Percentiles rank a stretch among this genome's conserved stretches.
phyloP scores from a whole-genome alignment of 1,140 invertebrate species.

The Nephotettix cincticeps region DNA sequence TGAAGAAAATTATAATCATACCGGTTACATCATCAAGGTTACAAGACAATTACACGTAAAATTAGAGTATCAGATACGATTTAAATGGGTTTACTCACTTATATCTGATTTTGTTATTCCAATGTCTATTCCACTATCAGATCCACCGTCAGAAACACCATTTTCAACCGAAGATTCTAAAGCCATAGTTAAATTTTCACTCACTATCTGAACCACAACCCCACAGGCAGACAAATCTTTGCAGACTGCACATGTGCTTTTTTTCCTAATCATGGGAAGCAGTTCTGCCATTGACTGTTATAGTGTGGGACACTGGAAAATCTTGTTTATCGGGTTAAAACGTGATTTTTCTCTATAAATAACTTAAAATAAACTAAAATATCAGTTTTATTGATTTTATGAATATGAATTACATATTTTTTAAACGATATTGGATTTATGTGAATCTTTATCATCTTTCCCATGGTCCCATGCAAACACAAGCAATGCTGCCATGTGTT shows the following conservation, averaged over 20 bases:
- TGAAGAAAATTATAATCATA: not conserved
- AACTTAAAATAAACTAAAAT: not conserved
- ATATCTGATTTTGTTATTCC: not conserved
- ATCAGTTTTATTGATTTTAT: not conserved
- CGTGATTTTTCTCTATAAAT: not conserved
- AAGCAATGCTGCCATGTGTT: not conserved
- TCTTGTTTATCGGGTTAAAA: not conserved
- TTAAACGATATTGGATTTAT: not conserved
- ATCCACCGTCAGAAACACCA: not conserved
- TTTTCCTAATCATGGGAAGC: not conserved
- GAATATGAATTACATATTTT: not conserved
- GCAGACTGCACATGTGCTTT: conserved; percentile 9
- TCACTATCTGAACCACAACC: not conserved
- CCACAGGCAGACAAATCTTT: conserved; percentile 4
- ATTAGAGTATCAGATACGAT: not conserved
- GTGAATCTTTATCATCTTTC: too few species aligned
- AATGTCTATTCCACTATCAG: not conserved
- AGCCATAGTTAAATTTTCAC: conserved; percentile 5
- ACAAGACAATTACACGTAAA: not conserved
- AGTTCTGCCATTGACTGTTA: not conserved
- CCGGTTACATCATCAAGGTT: conserved; percentile 12
- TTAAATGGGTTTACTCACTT: not conserved
- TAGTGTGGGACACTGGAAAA: not conserved
- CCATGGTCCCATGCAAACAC: not conserved
- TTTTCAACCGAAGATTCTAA: conserved; percentile 1